Percentiles rank a stretch among this genome's conserved stretches.
Evolutionary conservation across 1,140 invertebrate genomes (phyloP).

Genomic region (Pantala flavescens): DNA sequence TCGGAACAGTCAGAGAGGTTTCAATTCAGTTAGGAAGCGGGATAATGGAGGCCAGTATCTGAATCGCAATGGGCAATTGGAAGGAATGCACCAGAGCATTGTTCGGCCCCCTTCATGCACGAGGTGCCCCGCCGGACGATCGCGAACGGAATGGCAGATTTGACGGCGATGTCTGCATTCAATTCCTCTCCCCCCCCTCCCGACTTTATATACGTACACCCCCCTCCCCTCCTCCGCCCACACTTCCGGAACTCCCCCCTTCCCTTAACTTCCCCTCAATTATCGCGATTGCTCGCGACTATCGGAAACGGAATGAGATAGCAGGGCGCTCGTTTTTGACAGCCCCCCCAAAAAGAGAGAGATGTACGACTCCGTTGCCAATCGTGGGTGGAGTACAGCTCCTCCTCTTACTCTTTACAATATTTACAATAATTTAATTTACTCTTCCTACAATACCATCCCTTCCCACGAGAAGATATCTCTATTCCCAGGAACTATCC

Average conservation of each 20-base stretch:
- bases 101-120: neutral
- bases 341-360: too few relatives aligned
- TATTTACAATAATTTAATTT: too few relatives aligned
- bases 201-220: neutral
- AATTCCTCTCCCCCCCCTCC: neutral
- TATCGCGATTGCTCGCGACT: neutral
- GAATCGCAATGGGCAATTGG: neutral
- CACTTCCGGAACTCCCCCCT: neutral
- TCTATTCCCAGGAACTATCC: too few relatives aligned
- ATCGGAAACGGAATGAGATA: neutral
- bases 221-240: neutral
- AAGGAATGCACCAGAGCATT: neutral
- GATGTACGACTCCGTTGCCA: neutral
- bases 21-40: neutral
- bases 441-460: neutral
- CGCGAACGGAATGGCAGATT: conserved; percentile 2
- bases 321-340: neutral
- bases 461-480: too few relatives aligned
- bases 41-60: neutral
- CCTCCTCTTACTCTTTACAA: neutral
- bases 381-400: neutral
- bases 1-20: neutral
- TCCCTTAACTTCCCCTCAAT: neutral
- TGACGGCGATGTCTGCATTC: neutral
- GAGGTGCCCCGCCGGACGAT: neutral